Percentiles rank a stretch among this genome's conserved stretches.
Evolutionary conservation across 2,797 vertebrate genomes (phyloP).

Genomic region (Channallabes apus): DNA sequence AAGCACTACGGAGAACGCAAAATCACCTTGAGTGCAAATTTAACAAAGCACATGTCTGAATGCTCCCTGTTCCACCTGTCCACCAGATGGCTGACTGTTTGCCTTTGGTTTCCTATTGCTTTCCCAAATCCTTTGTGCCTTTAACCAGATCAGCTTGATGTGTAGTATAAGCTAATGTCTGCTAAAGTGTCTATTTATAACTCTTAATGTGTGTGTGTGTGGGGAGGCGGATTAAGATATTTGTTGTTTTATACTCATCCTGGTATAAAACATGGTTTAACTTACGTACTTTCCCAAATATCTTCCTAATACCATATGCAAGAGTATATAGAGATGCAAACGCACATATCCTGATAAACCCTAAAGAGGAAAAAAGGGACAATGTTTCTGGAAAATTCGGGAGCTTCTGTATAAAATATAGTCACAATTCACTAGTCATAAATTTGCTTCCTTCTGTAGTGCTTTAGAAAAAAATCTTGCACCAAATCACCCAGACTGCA

Average conservation of each 20-base stretch:
- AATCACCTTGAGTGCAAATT: conserved; percentile 23
- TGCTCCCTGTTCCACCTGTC: not conserved
- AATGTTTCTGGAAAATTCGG: not conserved
- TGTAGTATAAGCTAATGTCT: not conserved
- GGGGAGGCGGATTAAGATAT: not conserved
- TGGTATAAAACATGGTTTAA: not conserved
- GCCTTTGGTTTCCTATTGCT: not conserved
- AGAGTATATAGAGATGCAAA: not conserved
- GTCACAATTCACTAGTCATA: not conserved
- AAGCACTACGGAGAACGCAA: conserved; percentile 22
- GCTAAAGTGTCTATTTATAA: conserved; percentile 12
- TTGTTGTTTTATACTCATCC: not conserved
- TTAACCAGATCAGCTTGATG: conserved; percentile 15
- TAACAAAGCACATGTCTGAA: not conserved
- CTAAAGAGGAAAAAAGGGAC: not conserved
- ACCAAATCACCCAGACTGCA: conserved; percentile 1
- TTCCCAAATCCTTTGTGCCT: conserved; percentile 32
- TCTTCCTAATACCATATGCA: conserved; percentile 9
- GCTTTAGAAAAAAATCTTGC: not conserved
- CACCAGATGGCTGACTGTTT: conserved; percentile 2
- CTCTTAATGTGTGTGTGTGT: not conserved
- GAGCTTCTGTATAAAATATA: conserved; percentile 1
- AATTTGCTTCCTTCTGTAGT: conserved; percentile 13
- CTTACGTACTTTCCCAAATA: not conserved
- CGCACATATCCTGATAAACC: not conserved